Base-by-base conservation (phyloP, 2,888 invertebrate genomes). In the Eupithecia subfuscata region DNA sequence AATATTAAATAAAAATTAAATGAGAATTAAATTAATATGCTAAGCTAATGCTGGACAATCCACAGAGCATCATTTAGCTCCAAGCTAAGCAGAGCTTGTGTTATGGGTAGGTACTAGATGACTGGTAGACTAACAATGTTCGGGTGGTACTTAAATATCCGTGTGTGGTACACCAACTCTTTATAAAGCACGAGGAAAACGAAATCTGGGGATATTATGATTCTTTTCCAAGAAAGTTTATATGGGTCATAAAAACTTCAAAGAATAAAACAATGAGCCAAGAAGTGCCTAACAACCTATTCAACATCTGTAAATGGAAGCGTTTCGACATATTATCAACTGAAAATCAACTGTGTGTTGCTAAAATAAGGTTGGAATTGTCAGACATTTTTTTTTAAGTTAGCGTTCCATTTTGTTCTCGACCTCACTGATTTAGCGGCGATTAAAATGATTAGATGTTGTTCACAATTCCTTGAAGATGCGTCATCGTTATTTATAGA, bases 401-500 rank as follows among this genome's bases (percentile, higher is more conserved):
- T 64, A 40, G 30, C 25, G 73, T 63, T 40, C 70, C 65, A 73
- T 74, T 73, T 76, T 73, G 64, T 12, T 65, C 69, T 65, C 71
- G 73, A 68, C 79, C 74, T 78, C 76, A 75, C 82, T 72, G 84
- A 83, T 82, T 82, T 81, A 82, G 78, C 70, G 78, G 64, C 72
- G 79, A 81, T 85, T 82, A 82, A 78, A 74, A 63, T 63, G 75
- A 80, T 82, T 80, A 81, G 73, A 76, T 74, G 80, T 71, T 75
- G 78, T 76, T 75, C 74, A 71, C 75, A 78, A 82, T 83, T 83
- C 82, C 82, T 81, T 79, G 72, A 71, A 75, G 60, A 40, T 70
- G 77, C 78, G 80, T 85, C 85, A 86, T 78, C 45, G 78, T 78
- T 85, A 84, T 85, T 83, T 83, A 78, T 82, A 83, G 69, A 71